These are phyloP conservation scores for Hypothenemus hampei DNA, from an alignment of 1,140 invertebrate species.

Conservation along the genomic window DNA sequence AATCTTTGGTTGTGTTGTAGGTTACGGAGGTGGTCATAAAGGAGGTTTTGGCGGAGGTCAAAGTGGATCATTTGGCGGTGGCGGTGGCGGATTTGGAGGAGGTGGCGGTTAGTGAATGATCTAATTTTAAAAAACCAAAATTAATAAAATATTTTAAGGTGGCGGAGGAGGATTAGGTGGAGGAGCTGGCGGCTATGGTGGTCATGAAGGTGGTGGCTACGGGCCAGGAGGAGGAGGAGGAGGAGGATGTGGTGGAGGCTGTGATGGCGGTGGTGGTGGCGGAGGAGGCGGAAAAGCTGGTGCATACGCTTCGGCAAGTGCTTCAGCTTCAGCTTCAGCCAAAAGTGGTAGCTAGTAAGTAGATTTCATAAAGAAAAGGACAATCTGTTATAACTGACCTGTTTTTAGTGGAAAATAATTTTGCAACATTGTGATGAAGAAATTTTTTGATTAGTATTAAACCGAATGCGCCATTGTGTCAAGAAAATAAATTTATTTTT, in stretches of 20 bases:
- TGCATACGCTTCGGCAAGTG: constrained; percentile 11
- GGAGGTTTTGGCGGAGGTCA: neutral
- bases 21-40: neutral
- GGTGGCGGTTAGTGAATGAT: too few relatives aligned
- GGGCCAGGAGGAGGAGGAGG: constrained; percentile 13
- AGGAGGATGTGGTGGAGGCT: constrained; percentile 3
- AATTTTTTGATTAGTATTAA: too few relatives aligned
- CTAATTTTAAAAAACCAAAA: too few relatives aligned
- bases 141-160: too few relatives aligned
- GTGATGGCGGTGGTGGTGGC: constrained; percentile 10
- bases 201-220: neutral
- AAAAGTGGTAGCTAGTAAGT: constrained; percentile 21
- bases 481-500: too few relatives aligned
- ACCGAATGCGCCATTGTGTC: too few relatives aligned
- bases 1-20: neutral
- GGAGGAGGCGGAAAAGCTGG: constrained; percentile 9
- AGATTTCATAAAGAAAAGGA: too few relatives aligned
- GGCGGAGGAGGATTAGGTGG: neutral
- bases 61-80: neutral
- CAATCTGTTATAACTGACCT: too few relatives aligned
- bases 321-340: constrained; percentile 17
- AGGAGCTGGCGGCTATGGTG: neutral
- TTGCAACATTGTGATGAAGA: too few relatives aligned
- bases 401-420: too few relatives aligned
- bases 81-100: neutral